A percentile compares a stretch with the other conserved stretches of the same genome.
Conservation (phyloP, 2,113 vertebrate genomes). For the Chelonoidis abingdonii region DNA sequence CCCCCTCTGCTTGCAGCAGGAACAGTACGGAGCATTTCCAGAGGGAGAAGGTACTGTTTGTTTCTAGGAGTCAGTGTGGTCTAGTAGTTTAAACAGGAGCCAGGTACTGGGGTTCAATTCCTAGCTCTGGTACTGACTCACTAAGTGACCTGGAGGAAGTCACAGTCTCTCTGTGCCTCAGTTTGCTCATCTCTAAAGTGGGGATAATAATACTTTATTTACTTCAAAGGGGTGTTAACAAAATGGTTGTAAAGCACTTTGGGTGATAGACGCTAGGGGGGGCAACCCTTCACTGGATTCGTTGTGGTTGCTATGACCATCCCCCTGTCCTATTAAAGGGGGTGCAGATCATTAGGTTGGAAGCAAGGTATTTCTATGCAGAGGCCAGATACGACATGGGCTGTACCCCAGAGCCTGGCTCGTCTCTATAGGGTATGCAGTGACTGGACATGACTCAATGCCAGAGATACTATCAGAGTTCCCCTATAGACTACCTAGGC, state of each 20-base stretch:
- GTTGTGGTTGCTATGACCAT: not conserved
- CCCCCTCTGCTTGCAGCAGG: not conserved
- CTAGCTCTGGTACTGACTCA: not conserved
- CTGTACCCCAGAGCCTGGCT: not conserved
- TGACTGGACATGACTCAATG: not conserved
- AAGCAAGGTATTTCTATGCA: not conserved
- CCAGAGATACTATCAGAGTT: not conserved
- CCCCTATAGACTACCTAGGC: not conserved
- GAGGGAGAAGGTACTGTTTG: not conserved
- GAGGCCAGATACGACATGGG: not conserved
- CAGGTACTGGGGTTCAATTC: not conserved
- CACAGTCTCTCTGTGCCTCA: not conserved
- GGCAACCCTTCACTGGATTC: not conserved
- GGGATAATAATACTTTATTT: not conserved
- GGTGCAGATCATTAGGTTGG: not conserved
- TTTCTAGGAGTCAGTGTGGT: not conserved
- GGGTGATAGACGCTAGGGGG: not conserved
- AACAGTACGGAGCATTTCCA: not conserved
- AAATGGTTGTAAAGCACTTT: not conserved
- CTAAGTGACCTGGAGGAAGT: not conserved
- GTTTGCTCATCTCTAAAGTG: not conserved
- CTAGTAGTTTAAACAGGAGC: not conserved
- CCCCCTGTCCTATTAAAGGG: not conserved
- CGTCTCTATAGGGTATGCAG: not conserved
- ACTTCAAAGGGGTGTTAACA: not conserved